A percentile compares a stretch with the other conserved stretches of the same genome.
phyloP scores from a whole-genome alignment of 1,140 invertebrate genomes.

The Drosophila nigrodunni region DNA sequence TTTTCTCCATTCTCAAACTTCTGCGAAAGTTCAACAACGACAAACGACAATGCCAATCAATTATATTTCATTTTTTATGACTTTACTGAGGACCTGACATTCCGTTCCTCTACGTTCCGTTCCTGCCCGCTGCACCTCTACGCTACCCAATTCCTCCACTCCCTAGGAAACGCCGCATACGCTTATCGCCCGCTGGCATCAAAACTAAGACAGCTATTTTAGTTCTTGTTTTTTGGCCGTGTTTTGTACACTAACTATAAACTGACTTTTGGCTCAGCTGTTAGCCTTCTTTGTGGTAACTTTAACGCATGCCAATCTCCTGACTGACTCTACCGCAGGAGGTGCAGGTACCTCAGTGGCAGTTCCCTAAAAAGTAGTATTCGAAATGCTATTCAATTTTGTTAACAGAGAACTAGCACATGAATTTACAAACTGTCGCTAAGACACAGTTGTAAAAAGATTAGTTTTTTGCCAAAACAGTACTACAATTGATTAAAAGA shows the following conservation, averaged over 20 bases:
- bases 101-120: no score
- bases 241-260: neutral
- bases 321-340: neutral
- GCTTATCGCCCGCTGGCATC: conserved; percentile 68
- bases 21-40: conserved; percentile 28
- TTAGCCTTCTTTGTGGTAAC: neutral
- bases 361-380: neutral
- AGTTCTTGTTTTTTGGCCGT: conserved; percentile 3
- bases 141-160: neutral
- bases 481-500: no score
- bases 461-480: no score
- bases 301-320: neutral
- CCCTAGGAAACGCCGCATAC: neutral
- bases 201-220: conserved; percentile 19
- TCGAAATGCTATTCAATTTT: conserved; percentile 37
- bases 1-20: neutral
- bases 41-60: conserved; percentile 67
- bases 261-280: conserved; percentile 20
- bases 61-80: conserved; percentile 80
- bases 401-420: neutral
- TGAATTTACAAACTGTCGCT: no score
- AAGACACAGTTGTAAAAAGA: no score
- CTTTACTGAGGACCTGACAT: conserved; percentile 37
- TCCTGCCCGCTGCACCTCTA: no score
- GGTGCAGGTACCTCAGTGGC: neutral